Conservation (phyloP, 2,888 invertebrate genomes). For the Disparrhopalites patrizii region DNA sequence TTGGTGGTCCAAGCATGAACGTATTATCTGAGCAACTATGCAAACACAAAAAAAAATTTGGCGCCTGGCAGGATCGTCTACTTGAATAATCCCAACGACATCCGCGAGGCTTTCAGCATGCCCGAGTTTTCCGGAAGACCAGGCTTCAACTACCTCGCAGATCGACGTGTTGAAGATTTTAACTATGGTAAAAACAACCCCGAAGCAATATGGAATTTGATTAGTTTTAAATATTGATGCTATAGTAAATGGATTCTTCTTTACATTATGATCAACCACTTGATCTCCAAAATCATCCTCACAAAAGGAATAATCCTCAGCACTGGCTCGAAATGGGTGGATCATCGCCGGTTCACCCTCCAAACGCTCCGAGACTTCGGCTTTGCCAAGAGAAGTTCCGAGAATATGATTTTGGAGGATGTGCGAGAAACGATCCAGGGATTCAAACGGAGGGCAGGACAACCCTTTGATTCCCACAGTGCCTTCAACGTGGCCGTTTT, state of each 20-base stretch:
- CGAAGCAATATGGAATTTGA: no score
- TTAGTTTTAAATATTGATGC: no score
- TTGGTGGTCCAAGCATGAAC: no score
- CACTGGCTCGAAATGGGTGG: not conserved
- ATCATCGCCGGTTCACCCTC: conserved; percentile 10
- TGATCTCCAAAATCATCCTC: not conserved
- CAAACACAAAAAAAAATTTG: no score
- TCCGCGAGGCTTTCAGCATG: conserved; percentile 6
- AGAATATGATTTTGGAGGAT: not conserved
- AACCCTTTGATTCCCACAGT: not conserved
- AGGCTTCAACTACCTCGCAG: not conserved
- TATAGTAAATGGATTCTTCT: no score
- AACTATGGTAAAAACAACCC: conserved; percentile 1
- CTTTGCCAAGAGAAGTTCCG: not conserved
- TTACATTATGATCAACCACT: no score
- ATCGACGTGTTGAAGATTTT: not conserved
- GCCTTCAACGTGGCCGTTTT: not conserved
- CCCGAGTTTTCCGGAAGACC: not conserved
- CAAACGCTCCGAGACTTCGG: not conserved
- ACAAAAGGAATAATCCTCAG: conserved; percentile 5
- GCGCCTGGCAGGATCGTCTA: no score
- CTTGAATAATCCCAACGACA: conserved; percentile 10
- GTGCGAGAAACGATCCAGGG: not conserved
- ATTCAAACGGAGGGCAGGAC: not conserved
- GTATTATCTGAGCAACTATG: no score